Percentiles rank a stretch among this genome's conserved stretches.
Evolutionary conservation across 2,888 invertebrate species (phyloP).

Genomic region (Theristus sp.): DNA sequence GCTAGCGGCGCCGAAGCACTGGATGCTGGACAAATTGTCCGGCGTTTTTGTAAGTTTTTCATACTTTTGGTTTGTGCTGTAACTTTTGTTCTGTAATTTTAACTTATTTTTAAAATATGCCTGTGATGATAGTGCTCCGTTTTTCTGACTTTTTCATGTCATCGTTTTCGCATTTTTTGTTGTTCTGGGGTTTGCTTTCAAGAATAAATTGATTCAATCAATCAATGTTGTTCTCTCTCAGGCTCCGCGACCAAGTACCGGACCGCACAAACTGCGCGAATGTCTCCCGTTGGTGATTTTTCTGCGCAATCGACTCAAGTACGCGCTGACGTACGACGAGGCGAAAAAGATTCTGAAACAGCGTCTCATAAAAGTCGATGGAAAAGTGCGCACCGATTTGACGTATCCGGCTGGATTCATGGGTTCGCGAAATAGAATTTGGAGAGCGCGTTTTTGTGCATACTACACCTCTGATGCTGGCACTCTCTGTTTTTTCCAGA

Average conservation of each 20-base stretch:
- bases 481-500: conserved; percentile 42
- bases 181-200: too few species aligned
- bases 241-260: conserved; percentile 88
- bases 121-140: too few species aligned
- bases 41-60: conserved; percentile 54
- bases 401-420: conserved; percentile 96
- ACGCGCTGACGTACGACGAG: conserved; percentile 86
- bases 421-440: conserved; percentile 49
- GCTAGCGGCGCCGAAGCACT: conserved; percentile 94
- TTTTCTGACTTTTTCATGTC: too few species aligned
- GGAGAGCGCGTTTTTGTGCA: not conserved
- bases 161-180: too few species aligned
- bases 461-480: not conserved
- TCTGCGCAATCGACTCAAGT: conserved; percentile 87
- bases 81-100: too few species aligned
- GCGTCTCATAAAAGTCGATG: conserved; percentile 87
- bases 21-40: conserved; percentile 99
- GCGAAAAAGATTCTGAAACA: conserved; percentile 96
- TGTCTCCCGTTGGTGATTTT: conserved; percentile 88
- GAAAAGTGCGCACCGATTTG: conserved; percentile 86
- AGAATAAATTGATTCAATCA: too few species aligned
- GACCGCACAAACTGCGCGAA: conserved; percentile 92
- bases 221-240: conserved; percentile 12
- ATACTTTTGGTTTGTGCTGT: too few species aligned
- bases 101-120: too few species aligned